A percentile compares a stretch with the other conserved stretches of the same genome.
Conservation (phyloP, 2,113 vertebrate genomes). For the Callaeas wilsoni region DNA sequence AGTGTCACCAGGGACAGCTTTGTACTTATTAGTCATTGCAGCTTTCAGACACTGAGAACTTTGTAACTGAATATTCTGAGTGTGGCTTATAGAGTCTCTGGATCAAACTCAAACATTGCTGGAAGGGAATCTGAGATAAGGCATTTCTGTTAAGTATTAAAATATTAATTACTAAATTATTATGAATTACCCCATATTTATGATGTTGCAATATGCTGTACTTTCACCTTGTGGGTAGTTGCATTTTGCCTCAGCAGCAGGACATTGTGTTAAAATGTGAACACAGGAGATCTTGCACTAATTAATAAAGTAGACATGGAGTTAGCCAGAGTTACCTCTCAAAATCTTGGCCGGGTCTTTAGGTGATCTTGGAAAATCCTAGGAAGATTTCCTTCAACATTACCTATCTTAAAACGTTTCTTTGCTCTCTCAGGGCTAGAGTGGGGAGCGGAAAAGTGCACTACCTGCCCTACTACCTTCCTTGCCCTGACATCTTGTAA, state of each 20-base stretch:
- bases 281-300: background rate
- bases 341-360: background rate
- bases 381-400: background rate
- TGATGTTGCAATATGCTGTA: background rate
- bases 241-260: background rate
- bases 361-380: background rate
- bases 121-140: background rate
- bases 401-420: background rate
- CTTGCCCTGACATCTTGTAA: conserved; percentile 67
- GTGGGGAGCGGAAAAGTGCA: background rate
- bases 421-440: conserved; percentile 11
- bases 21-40: background rate
- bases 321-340: background rate
- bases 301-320: background rate
- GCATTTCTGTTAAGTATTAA: background rate
- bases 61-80: background rate
- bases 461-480: conserved; percentile 62
- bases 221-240: background rate
- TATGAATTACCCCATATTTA: background rate
- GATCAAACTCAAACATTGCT: background rate
- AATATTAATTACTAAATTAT: background rate
- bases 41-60: background rate
- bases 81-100: background rate
- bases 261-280: background rate
- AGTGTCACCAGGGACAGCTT: background rate